These are phyloP conservation scores for Polypedilum pembai DNA, from an alignment of 1,140 invertebrate species.

Conservation along the genomic window DNA sequence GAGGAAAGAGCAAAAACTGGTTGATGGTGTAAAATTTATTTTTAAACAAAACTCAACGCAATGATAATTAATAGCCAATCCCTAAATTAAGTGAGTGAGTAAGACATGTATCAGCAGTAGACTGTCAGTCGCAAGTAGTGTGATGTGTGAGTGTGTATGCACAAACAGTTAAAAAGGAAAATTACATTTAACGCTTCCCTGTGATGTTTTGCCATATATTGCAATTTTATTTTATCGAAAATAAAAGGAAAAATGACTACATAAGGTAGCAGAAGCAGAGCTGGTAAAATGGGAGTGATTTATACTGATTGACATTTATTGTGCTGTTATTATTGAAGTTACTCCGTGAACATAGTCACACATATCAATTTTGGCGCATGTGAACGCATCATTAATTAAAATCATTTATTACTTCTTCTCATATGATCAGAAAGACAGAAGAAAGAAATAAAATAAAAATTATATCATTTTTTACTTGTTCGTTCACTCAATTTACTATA, in stretches of 20 bases:
- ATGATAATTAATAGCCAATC: conserved; percentile 7
- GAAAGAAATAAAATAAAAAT: neutral
- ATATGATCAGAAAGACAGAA: neutral
- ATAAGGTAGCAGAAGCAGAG: neutral
- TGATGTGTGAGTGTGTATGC: too few species aligned
- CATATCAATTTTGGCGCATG: conserved; percentile 25
- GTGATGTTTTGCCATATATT: neutral
- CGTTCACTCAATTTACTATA: neutral
- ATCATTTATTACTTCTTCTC: neutral
- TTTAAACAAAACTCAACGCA: neutral
- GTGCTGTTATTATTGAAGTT: neutral
- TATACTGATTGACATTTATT: conserved; percentile 28
- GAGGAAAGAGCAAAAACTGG: neutral
- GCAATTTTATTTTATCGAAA: neutral
- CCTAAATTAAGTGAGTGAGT: too few species aligned
- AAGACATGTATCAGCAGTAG: neutral
- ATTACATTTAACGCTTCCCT: conserved; percentile 17
- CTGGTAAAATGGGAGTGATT: conserved; percentile 25
- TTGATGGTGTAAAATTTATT: neutral
- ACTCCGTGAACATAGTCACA: conserved; percentile 4
- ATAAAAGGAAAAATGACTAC: neutral
- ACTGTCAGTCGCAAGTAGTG: neutral
- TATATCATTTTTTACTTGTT: conserved; percentile 14
- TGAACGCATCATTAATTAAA: conserved; percentile 27
- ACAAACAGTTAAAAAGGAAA: neutral